Evolutionary conservation across 1,140 invertebrate genomes (phyloP).

Genomic region (Temnothorax longispinosus): DNA sequence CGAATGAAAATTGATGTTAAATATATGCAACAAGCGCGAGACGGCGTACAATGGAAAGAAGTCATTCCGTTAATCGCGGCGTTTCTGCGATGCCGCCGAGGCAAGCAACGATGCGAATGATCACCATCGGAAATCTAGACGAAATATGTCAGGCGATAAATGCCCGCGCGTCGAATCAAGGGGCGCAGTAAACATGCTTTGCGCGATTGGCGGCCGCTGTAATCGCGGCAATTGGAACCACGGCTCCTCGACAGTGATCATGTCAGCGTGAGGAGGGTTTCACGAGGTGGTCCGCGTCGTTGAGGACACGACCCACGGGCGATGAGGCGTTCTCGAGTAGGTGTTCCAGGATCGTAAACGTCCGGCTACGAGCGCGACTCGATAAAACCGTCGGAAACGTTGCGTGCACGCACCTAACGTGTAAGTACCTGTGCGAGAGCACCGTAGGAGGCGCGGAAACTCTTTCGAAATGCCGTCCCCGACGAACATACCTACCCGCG

Average conservation of each 20-base stretch:
- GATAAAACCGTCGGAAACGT: slow-evolving; percentile 72
- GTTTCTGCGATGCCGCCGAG: background rate
- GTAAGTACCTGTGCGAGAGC: slow-evolving; percentile 53
- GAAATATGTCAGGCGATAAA: slow-evolving; percentile 18
- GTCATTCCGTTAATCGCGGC: background rate
- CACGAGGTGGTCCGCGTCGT: slow-evolving; percentile 26
- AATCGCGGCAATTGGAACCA: slow-evolving; percentile 44
- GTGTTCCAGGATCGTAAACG: slow-evolving; percentile 74
- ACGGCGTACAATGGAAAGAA: background rate
- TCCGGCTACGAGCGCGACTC: slow-evolving; percentile 59
- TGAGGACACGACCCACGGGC: slow-evolving; percentile 45
- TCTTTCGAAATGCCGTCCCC: background rate
- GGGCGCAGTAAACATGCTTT: slow-evolving; percentile 11
- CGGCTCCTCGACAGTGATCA: slow-evolving; percentile 14
- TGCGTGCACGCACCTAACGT: slow-evolving; percentile 45
- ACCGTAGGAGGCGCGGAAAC: slow-evolving; percentile 36
- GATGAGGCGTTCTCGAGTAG: slow-evolving; percentile 65
- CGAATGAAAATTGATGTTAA: background rate
- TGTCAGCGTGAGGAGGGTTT: slow-evolving; percentile 30
- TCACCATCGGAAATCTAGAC: background rate
- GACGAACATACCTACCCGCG: background rate
- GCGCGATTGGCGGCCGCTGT: slow-evolving; percentile 21
- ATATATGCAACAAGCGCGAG: background rate
- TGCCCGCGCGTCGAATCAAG: background rate
- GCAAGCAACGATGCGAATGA: background rate